Base-by-base conservation (phyloP, 2,888 invertebrate species). In the Thymelicus acteon region DNA sequence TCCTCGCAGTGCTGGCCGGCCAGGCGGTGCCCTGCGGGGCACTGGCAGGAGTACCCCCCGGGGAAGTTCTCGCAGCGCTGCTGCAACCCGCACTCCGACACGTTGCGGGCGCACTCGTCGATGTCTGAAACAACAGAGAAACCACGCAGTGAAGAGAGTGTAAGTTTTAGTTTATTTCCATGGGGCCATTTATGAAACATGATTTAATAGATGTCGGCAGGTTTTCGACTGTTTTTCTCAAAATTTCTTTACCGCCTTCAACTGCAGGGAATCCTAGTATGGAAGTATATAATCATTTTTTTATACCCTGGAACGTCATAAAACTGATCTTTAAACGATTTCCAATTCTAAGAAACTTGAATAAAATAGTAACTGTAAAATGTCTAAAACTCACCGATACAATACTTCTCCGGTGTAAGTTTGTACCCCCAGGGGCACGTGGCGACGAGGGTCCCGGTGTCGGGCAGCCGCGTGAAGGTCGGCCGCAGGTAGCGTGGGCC, bases 21-120 rank as follows among this genome's bases (percentile, higher is more conserved):
- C 8, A 95, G 84, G 52, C 94, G 92, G 82, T 96, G 96, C 0
- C 98, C 98, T 0, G 94, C 86, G 0, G 97, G 97, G 81, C 98
- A 98, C 71, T 96, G 95, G 79, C 98, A 98, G 0, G 96, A 94
- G 85, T 97, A 97, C 0, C 96, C 96, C 2, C 98, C 98, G 67
- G 95, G 95, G 71, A 96, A 95, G 89, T 99, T 99, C 77, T 96
- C 95, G 80, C 99, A 99, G 12, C 95, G 95, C 89, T 98, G 98
- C 72, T 95, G 95, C 0, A 95, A 90, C 0, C 95, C 95, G 80
- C 99, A 99, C 73, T 96, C 95, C 72, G 98, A 96, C 0, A 94
- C 94, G 19, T 96, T 96, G 37, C 95, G 92, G 0, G 95, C 93
- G 81, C 98, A 99, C 84, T 99, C 98, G 86, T 98, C 97, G 58